Evolutionary conservation across 2,797 vertebrate genomes (phyloP).

Genomic region (Enteromius mattozi): DNA sequence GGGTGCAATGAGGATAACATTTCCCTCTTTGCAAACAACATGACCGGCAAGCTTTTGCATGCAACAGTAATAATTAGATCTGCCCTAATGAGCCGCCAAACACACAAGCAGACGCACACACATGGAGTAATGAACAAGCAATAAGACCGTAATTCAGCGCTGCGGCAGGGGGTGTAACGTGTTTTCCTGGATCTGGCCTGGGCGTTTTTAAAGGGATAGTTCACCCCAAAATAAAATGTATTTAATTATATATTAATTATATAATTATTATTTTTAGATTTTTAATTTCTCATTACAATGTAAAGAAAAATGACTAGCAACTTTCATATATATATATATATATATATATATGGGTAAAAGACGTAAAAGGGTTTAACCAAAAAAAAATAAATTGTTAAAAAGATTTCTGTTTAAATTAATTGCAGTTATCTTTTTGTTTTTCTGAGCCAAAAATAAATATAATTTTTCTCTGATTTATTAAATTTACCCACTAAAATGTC

Average conservation of each 20-base stretch:
- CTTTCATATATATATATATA: too few relatives aligned
- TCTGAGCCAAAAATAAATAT: too few relatives aligned
- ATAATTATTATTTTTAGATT: too few relatives aligned
- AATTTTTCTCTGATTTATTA: too few relatives aligned
- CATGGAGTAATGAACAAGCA: constrained; percentile 56
- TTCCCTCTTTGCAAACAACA: constrained; percentile 59
- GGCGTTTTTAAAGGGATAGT: background rate
- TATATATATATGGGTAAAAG: too few relatives aligned
- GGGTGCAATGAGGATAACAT: constrained; percentile 45
- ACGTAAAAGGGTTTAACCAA: too few relatives aligned
- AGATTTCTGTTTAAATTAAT: too few relatives aligned
- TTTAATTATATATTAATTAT: too few relatives aligned
- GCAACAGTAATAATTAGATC: constrained; percentile 78
- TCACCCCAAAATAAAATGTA: background rate
- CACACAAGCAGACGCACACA: constrained; percentile 46
- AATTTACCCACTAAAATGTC: too few relatives aligned
- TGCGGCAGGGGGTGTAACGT: constrained; percentile 19
- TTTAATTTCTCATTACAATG: background rate
- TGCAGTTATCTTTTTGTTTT: too few relatives aligned
- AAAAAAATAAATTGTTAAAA: too few relatives aligned
- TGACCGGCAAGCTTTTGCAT: constrained; percentile 63
- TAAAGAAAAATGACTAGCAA: background rate
- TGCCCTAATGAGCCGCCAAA: constrained; percentile 77
- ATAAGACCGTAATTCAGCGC: constrained; percentile 47
- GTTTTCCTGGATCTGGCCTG: constrained; percentile 26